These are phyloP conservation scores for Silurus asotus DNA, from an alignment of 2,113 vertebrate genomes.

Conservation along the genomic window DNA sequence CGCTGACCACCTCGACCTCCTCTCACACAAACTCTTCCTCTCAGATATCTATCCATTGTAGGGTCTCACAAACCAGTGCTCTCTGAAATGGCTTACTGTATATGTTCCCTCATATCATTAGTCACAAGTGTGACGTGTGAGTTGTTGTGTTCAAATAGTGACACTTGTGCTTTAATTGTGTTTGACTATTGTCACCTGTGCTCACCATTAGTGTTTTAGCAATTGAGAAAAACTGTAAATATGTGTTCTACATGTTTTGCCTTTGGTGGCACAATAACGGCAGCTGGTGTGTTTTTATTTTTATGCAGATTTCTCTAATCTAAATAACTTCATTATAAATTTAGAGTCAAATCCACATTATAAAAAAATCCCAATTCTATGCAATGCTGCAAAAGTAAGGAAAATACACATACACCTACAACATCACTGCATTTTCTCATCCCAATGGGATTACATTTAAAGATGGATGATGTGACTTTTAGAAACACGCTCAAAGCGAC, in stretches of 20 bases:
- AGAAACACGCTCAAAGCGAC: background rate
- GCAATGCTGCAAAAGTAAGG: background rate
- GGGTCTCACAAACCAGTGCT: too few relatives aligned
- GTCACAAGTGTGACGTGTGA: too few relatives aligned
- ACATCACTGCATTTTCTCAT: background rate
- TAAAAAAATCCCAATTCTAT: background rate
- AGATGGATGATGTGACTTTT: background rate
- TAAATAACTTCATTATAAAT: background rate
- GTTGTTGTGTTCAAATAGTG: too few relatives aligned
- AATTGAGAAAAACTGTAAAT: too few relatives aligned
- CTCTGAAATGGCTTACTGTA: too few relatives aligned
- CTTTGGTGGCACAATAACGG: background rate
- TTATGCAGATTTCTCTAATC: background rate
- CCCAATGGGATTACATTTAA: background rate
- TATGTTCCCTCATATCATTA: too few relatives aligned
- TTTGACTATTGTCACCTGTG: too few relatives aligned
- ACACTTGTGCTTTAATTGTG: too few relatives aligned
- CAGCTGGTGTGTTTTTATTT: background rate
- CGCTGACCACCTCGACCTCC: too few relatives aligned
- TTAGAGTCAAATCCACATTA: background rate
- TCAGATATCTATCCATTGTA: too few relatives aligned
- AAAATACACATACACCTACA: background rate
- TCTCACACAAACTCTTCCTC: too few relatives aligned
- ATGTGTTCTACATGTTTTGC: background rate
- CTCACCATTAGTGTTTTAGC: too few relatives aligned